Base-by-base conservation (phyloP, 2,888 invertebrate species). In the Sepiola atlantica region DNA sequence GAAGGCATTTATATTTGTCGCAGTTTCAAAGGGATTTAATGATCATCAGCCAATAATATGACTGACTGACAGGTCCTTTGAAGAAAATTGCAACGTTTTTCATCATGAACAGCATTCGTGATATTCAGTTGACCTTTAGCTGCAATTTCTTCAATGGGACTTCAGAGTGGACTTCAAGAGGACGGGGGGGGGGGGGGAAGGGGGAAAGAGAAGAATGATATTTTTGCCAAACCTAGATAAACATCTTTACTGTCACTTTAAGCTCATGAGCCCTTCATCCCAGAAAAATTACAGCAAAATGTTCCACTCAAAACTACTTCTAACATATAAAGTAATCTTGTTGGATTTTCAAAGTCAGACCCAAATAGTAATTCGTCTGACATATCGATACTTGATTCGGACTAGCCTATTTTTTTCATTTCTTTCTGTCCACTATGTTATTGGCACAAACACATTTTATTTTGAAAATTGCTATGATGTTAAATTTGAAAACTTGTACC, bases 41-140 rank as follows among this genome's bases (percentile, higher is more conserved):
- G n/a, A 14, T 14, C 12, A 96, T 99, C 24, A 20, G 45, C 35
- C 35, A 94, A 54, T 35, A 35, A 32, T 45, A 28, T 94, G n/a
- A 6, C 35, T 94, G 90, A 35, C 16, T 77, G 45, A 35, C 45
- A 90, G 35, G 35, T 54, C 14, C 45, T 54, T 92, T 54, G 16
- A 92, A 45, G n/a, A 92, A 35, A 92, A 77, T 77, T 77, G 77
- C 32, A n/a, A 77, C n/a, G 77, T 32, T n/a, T 45, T 32, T 77
- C n/a, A 77, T 77, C 32, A n/a, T 77, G 77, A 12, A 32, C n/a
- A 18, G 16, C n/a, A n/a, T 32, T n/a, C 32, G 77, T 77, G 77
- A 77, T 77, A 77, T 77, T 77, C 32, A 18, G n/a, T 32, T 77
- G 77, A 77, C 77, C 77, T 77, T 77, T 77, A 32, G n/a, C 16